Base-by-base conservation (phyloP, 2,888 invertebrate genomes). In the Subacronicta megacephala region DNA sequence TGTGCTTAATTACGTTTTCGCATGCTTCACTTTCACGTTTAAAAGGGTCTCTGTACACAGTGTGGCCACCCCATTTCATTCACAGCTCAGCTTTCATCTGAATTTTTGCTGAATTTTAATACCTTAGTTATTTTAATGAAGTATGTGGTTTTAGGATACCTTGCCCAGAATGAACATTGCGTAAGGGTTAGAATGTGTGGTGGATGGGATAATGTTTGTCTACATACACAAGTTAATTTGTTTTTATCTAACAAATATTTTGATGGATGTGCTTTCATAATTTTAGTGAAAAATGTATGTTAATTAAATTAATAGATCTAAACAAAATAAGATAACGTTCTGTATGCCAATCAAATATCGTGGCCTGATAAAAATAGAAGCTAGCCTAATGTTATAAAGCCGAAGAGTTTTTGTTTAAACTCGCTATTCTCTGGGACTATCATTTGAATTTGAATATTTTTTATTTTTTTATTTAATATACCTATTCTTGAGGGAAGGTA, bases 1-100 rank as follows among this genome's bases (percentile, higher is more conserved):
- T 91, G 87, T 86, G 87, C 91, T 88, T 93, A 93, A 93, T 93
- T 92, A 91, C 90, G 84, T 89, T 92, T 90, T 93, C 92, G 92
- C 93, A 92, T 93, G 93, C 89, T 89, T 89, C 86, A 89, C 87
- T 90, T 91, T 89, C 85, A 26, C 26, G 84, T 87, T 87, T 87
- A 86, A 89, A 92, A 90, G 89, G 90, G 88, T 86, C 87, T 84
- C 85, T 88, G 83, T 88, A 88, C 83, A 89, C 84, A 82, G 81
- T 86, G 81, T 85, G 80, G 82, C 81, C 82, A 77, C 77, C 78
- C 80, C 77, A 80, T 81, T 81, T 80, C 81, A 85, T 80, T 83
- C 82, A 85, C 83, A 85, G 78, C 83, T 82, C 79, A 83, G 82
- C 82, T 84, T 80, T 75, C 78, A 81, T 80, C 76, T 62, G 61